phyloP scores from a whole-genome alignment of 2,113 vertebrate genomes.

The Clarias magur region DNA sequence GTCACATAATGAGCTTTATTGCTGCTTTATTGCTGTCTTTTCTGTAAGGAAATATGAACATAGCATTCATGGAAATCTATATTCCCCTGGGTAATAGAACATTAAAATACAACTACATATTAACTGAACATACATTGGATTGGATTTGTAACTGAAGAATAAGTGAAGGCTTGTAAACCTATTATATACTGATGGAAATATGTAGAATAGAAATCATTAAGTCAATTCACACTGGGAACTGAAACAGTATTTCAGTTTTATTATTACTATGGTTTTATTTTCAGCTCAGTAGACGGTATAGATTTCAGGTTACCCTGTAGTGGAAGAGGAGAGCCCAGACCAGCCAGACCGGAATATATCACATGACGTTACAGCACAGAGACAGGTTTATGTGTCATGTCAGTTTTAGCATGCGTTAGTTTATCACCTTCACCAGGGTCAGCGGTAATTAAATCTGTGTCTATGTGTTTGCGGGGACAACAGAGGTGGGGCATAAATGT shows the following conservation, averaged over 20 bases:
- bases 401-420: conserved; percentile 48
- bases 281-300: not conserved
- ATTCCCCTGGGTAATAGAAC: not conserved
- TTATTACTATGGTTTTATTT: not conserved
- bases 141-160: not conserved
- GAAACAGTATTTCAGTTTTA: not conserved
- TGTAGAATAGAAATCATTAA: not conserved
- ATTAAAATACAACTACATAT: not conserved
- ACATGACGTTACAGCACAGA: conserved; percentile 43
- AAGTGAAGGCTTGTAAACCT: not conserved
- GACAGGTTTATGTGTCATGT: conserved; percentile 42
- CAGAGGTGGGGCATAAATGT: conserved; percentile 14
- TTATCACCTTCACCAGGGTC: conserved; percentile 48
- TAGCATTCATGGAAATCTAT: not conserved
- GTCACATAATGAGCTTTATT: not conserved
- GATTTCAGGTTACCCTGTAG: not conserved
- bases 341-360: conserved; percentile 29
- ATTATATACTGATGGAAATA: not conserved
- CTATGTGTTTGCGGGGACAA: not conserved
- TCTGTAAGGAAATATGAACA: not conserved
- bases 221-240: not conserved
- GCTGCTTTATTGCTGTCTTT: not conserved
- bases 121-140: not conserved
- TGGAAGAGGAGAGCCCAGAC: not conserved
- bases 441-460: conserved; percentile 45